A percentile compares a stretch with the other conserved stretches of the same genome.
Conservation (phyloP, 2,888 invertebrate genomes). For the Anoplius nigerrimus region DNA sequence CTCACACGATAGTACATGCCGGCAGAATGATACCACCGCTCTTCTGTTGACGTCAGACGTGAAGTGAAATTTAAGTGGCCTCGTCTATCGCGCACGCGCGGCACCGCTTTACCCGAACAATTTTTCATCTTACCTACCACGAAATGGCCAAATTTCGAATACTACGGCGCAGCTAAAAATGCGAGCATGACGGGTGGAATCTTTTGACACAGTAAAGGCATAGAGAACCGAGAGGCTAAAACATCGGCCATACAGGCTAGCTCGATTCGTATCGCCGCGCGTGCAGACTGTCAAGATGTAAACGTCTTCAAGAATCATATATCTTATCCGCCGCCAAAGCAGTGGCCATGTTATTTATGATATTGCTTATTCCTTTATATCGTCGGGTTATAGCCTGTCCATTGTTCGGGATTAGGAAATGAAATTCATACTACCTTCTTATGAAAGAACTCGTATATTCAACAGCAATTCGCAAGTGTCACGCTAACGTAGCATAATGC, state of each 20-base stretch:
- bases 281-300: no score
- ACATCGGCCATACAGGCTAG: no score
- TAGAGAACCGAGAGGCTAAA: not conserved
- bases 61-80: no score
- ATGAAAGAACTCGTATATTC: constrained; percentile 60
- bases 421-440: constrained; percentile 35
- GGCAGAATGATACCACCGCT: no score
- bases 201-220: constrained; percentile 17
- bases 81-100: no score
- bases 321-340: no score
- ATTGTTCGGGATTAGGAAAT: constrained; percentile 8
- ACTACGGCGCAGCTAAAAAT: not conserved
- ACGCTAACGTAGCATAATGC: constrained; percentile 13
- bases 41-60: no score
- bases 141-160: no score
- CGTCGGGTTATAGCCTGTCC: not conserved
- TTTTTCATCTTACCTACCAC: no score
- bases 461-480: constrained; percentile 39
- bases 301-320: no score
- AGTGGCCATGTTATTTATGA: no score
- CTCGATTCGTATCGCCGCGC: not conserved
- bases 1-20: not conserved
- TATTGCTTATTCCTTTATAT: not conserved
- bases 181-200: not conserved
- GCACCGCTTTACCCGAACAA: no score